phyloP scores from a whole-genome alignment of 1,140 invertebrate genomes.

The Trichoplusia ni region DNA sequence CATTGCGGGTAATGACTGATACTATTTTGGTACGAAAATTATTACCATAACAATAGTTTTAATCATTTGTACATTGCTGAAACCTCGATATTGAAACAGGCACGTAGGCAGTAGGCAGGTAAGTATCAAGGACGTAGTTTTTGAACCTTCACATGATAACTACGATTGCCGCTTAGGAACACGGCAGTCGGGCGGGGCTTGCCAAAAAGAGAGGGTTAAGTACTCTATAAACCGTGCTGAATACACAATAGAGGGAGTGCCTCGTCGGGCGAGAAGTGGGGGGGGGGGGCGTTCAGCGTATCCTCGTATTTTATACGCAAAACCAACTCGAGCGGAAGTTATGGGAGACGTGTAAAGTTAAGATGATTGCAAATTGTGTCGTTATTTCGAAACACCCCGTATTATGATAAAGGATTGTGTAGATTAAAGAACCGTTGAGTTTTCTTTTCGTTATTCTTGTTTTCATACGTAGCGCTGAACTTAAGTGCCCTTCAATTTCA shows the following conservation, averaged over 20 bases:
- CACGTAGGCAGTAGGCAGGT: neutral
- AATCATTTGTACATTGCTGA: too few relatives aligned
- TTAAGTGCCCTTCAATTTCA: too few relatives aligned
- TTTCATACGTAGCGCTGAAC: too few relatives aligned
- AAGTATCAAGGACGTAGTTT: too few relatives aligned
- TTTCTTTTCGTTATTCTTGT: neutral
- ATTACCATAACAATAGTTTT: too few relatives aligned
- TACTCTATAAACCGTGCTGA: slow-evolving; percentile 51
- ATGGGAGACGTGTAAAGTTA: slow-evolving; percentile 35
- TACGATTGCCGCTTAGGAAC: slow-evolving; percentile 17
- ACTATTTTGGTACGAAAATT: too few relatives aligned
- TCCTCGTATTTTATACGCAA: slow-evolving; percentile 42
- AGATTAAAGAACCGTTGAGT: neutral
- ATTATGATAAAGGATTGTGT: neutral
- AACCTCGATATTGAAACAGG: too few relatives aligned
- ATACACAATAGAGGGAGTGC: slow-evolving; percentile 40
- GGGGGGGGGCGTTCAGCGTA: slow-evolving; percentile 7
- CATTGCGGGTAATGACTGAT: too few relatives aligned
- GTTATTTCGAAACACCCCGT: neutral
- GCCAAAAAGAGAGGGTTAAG: slow-evolving; percentile 50
- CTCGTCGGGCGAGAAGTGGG: too few relatives aligned
- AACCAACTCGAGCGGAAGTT: slow-evolving; percentile 46
- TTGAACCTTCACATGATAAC: neutral
- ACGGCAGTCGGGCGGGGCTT: neutral
- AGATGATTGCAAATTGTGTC: slow-evolving; percentile 27